phyloP scores from a whole-genome alignment of 2,888 invertebrate genomes.

The Carabus problematicus region DNA sequence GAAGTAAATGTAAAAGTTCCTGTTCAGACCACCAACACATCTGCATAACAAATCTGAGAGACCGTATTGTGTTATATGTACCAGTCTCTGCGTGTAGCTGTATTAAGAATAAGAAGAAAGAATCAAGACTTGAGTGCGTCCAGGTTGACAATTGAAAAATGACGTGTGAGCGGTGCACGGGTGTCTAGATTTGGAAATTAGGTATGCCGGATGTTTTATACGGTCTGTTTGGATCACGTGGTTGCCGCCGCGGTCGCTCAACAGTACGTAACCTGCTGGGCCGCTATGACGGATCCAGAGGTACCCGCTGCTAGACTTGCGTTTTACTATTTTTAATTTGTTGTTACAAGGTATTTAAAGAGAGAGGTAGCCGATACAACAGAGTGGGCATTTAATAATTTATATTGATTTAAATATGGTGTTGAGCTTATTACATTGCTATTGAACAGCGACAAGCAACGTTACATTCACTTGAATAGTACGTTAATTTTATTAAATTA shows the following conservation, averaged over 20 bases:
- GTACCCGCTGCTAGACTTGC: conserved; percentile 28
- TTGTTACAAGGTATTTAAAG: conserved; percentile 39
- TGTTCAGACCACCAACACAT: too few relatives aligned
- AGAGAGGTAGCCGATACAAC: conserved; percentile 23
- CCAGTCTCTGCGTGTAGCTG: too few relatives aligned
- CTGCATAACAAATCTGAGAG: too few relatives aligned
- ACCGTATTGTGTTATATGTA: too few relatives aligned
- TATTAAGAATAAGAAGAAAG: too few relatives aligned
- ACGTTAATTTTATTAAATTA: background rate
- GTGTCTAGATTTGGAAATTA: conserved; percentile 14
- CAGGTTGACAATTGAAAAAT: conserved; percentile 36
- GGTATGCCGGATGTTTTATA: conserved; percentile 22
- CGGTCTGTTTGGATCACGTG: conserved; percentile 19
- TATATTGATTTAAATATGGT: background rate
- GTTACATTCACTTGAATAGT: background rate
- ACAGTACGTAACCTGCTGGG: too few relatives aligned
- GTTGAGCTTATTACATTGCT: too few relatives aligned
- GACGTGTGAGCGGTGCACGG: conserved; percentile 19
- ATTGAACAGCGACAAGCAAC: background rate
- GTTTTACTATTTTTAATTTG: conserved; percentile 43
- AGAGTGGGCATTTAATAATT: conserved; percentile 18
- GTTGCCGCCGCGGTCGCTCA: conserved; percentile 21
- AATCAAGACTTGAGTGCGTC: background rate
- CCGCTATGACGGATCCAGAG: background rate
- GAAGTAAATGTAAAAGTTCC: too few relatives aligned